A percentile compares a stretch with the other conserved stretches of the same genome.
These are phyloP conservation scores for Lordiphosa stackelbergi DNA, from an alignment of 1,140 invertebrate genomes.

Conservation along the genomic window DNA sequence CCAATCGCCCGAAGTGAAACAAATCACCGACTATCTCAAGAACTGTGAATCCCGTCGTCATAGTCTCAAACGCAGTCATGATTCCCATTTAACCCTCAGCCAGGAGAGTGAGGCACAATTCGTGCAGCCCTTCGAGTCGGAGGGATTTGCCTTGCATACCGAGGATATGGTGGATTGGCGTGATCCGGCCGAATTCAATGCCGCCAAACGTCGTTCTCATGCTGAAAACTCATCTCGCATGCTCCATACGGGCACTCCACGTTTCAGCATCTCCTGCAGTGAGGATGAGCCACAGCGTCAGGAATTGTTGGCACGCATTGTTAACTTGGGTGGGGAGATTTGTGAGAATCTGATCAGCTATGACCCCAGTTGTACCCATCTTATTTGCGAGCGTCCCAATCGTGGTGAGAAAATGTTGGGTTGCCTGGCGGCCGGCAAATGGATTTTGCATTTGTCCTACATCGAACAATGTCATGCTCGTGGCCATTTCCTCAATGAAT, in stretches of 20 bases:
- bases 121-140: constrained; percentile 70
- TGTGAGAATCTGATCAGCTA: constrained; percentile 78
- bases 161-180: constrained; percentile 71
- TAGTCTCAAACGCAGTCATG: constrained; percentile 55
- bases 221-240: constrained; percentile 24
- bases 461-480: constrained; percentile 82
- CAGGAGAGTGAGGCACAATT: constrained; percentile 49
- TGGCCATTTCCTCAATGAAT: constrained; percentile 86
- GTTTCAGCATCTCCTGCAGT: constrained; percentile 70
- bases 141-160: constrained; percentile 48
- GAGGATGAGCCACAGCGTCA: constrained; percentile 54
- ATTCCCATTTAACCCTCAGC: constrained; percentile 22
- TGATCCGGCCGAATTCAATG: constrained; percentile 65
- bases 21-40: constrained; percentile 66
- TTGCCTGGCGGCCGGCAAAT: constrained; percentile 90
- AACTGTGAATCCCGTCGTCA: constrained; percentile 59
- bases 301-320: constrained; percentile 77
- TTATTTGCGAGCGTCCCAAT: constrained; percentile 84
- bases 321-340: constrained; percentile 82
- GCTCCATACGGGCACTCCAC: constrained; percentile 50
- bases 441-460: constrained; percentile 89
- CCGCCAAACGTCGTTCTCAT: constrained; percentile 32
- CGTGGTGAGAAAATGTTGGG: constrained; percentile 92
- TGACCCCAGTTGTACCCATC: constrained; percentile 85
- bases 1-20: constrained; percentile 57